Conservation (phyloP, 30 jellyfish, hydroid and myxozoan species). For the Morbakka virulenta region DNA sequence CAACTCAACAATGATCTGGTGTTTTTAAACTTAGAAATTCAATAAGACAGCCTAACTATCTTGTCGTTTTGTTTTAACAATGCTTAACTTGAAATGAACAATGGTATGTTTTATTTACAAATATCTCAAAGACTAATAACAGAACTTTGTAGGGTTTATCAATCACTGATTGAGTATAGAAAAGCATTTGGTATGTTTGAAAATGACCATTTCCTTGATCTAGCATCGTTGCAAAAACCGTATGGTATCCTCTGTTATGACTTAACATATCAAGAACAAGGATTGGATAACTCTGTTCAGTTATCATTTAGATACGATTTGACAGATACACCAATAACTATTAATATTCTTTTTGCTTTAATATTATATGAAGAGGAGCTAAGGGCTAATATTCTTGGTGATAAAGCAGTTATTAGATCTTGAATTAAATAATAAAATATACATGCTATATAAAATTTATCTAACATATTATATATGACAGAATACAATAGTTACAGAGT, state of each 20-base stretch:
- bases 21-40: too few species aligned
- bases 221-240: not conserved
- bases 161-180: too few species aligned
- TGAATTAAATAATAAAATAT: constrained; percentile 16
- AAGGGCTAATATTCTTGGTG: constrained; percentile 7
- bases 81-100: constrained; percentile 1
- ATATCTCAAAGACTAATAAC: not conserved
- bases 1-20: too few species aligned
- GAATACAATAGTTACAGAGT: constrained; percentile 21
- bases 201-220: not conserved
- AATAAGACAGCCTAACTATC: too few species aligned
- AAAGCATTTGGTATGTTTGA: too few species aligned
- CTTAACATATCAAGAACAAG: constrained; percentile 9
- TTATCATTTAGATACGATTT: not conserved
- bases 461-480: constrained; percentile 37
- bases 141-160: not conserved
- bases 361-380: constrained; percentile 2
- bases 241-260: constrained; percentile 17
- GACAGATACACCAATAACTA: constrained; percentile 15
- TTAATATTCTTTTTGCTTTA: constrained; percentile 3
- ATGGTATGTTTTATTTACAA: not conserved
- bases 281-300: too few species aligned
- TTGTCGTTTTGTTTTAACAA: too few species aligned
- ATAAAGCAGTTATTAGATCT: too few species aligned
- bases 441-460: not conserved